These are phyloP conservation scores for Opisthograptis luteolata DNA, from an alignment of 2,888 invertebrate genomes.

Conservation along the genomic window DNA sequence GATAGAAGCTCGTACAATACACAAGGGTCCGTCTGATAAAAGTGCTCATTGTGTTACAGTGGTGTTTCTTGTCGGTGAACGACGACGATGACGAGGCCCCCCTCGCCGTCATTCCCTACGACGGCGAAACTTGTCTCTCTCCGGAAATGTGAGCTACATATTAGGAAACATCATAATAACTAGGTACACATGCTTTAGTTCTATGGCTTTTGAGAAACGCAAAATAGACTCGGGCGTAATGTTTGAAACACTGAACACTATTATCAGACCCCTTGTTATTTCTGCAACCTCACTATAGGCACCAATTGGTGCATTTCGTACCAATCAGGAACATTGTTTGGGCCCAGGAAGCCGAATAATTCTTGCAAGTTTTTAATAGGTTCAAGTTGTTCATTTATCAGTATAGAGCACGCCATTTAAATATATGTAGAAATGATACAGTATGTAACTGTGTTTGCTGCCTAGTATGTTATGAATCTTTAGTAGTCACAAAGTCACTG, in stretches of 20 bases:
- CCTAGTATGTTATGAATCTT: too few relatives aligned
- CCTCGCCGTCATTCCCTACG: slow-evolving; percentile 11
- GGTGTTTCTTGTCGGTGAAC: slow-evolving; percentile 16
- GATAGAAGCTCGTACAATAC: too few relatives aligned
- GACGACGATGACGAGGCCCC: slow-evolving; percentile 11
- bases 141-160: slow-evolving; percentile 20
- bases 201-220: slow-evolving; percentile 2
- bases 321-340: too few relatives aligned
- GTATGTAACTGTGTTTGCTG: too few relatives aligned
- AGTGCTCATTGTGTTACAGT: slow-evolving; percentile 17
- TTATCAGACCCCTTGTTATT: slow-evolving; percentile 4
- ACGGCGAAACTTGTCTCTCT: slow-evolving; percentile 13
- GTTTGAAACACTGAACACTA: slow-evolving; percentile 10
- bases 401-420: too few relatives aligned
- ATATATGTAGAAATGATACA: too few relatives aligned
- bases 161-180: neutral
- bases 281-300: too few relatives aligned
- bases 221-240: slow-evolving; percentile 3
- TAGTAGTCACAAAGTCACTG: too few relatives aligned
- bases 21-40: slow-evolving; percentile 8
- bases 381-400: too few relatives aligned
- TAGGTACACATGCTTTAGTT: slow-evolving; percentile 10
- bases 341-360: too few relatives aligned
- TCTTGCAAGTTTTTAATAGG: too few relatives aligned
- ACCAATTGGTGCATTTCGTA: too few relatives aligned